Percentiles rank a stretch among this genome's conserved stretches.
These are phyloP conservation scores for Tychaedon coryphoeus DNA, from an alignment of 2,113 vertebrate genomes.

Conservation along the genomic window DNA sequence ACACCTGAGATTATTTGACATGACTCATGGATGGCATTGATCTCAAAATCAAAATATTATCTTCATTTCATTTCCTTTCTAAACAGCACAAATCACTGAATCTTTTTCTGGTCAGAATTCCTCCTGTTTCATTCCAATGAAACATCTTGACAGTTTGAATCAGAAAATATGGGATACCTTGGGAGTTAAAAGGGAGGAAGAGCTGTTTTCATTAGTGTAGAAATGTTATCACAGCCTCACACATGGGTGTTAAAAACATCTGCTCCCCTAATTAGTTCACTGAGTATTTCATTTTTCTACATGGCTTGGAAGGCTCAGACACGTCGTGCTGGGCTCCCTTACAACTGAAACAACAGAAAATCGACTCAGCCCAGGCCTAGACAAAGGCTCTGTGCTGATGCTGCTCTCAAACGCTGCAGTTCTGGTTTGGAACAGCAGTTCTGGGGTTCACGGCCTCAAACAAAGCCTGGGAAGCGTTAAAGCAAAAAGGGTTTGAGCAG, in stretches of 20 bases:
- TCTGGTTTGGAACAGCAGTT: not conserved
- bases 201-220: not conserved
- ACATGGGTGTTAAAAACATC: conserved; percentile 18
- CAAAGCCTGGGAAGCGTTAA: not conserved
- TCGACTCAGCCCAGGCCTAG: not conserved
- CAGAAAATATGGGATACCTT: not conserved
- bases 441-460: not conserved
- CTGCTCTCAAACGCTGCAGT: not conserved
- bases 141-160: not conserved
- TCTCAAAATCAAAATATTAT: not conserved
- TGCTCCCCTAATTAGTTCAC: conserved; percentile 42
- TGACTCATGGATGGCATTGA: not conserved
- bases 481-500: not conserved
- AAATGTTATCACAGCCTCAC: not conserved
- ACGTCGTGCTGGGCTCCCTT: not conserved
- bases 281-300: conserved; percentile 29
- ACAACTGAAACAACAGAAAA: not conserved
- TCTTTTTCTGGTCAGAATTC: not conserved
- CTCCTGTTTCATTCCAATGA: not conserved
- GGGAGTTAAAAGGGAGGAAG: not conserved
- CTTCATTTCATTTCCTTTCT: not conserved
- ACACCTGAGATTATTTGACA: not conserved
- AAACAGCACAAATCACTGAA: not conserved
- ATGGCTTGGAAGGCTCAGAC: not conserved
- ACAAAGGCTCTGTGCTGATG: not conserved